Percentiles rank a stretch among this genome's conserved stretches.
Conservation (phyloP, 2,113 vertebrate species). For the Callionymus lyra region DNA sequence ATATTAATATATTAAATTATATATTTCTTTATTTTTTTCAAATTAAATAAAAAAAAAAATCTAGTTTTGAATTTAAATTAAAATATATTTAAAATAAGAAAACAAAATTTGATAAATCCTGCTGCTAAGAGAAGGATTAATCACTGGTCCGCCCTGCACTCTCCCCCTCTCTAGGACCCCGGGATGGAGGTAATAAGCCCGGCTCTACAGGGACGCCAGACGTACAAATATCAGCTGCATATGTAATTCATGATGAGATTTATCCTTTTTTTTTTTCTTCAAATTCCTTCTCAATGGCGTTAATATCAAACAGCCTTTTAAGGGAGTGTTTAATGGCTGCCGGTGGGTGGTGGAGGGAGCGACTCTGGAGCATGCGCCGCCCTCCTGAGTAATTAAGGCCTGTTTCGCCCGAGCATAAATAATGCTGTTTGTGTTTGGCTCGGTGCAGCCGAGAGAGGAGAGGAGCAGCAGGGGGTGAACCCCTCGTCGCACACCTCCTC, state of each 20-base stretch:
- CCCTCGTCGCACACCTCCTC: conserved; percentile 49
- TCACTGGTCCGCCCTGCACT: conserved; percentile 91
- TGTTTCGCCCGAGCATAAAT: conserved; percentile 99
- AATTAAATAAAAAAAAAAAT: conserved; percentile 35
- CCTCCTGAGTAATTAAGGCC: conserved; percentile 99
- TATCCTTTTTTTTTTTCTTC: conserved; percentile 67
- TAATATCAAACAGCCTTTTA: conserved; percentile 99
- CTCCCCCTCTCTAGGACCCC: conserved; percentile 88
- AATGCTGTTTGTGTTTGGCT: conserved; percentile 99
- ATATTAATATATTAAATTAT: too few relatives aligned
- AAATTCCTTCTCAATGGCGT: conserved; percentile 74
- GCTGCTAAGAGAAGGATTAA: conserved; percentile 95
- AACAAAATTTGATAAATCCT: conserved; percentile 57
- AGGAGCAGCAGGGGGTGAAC: conserved; percentile 75
- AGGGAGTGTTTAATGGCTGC: conserved; percentile 96
- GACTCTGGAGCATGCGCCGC: conserved; percentile 80
- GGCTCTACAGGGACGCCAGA: conserved; percentile 87
- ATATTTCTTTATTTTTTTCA: too few relatives aligned
- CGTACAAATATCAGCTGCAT: conserved; percentile 98
- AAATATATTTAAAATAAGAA: conserved; percentile 15
- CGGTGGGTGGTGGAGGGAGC: conserved; percentile 88
- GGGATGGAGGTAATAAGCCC: conserved; percentile 98
- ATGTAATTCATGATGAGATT: conserved; percentile 93
- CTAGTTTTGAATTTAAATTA: conserved; percentile 16
- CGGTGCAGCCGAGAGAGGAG: conserved; percentile 71